Evolutionary conservation across 2,113 vertebrate species (phyloP).

Genomic region (Siniperca chuatsi): DNA sequence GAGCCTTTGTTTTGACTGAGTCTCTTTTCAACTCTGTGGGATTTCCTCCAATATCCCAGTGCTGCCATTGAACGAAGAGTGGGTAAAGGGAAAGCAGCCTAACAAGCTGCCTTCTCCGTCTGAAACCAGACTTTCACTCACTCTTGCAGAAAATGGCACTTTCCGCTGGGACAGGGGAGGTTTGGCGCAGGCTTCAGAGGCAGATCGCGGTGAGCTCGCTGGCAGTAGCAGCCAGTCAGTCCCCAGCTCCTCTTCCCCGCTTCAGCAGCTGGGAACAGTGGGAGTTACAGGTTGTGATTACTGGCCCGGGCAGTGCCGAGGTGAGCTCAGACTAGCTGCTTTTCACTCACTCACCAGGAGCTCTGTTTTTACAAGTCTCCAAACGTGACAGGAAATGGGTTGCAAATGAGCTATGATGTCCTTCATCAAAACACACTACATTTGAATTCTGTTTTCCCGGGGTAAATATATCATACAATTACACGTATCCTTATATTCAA

Average conservation of each 20-base stretch:
- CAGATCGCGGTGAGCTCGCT: slow-evolving; percentile 38
- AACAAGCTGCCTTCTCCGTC: slow-evolving; percentile 66
- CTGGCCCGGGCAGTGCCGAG: slow-evolving; percentile 70
- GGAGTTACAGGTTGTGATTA: slow-evolving; percentile 72
- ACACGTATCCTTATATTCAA: slow-evolving; percentile 11
- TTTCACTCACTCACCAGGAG: slow-evolving; percentile 63
- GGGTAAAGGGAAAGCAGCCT: slow-evolving; percentile 53
- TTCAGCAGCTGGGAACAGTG: slow-evolving; percentile 79
- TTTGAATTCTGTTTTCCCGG: slow-evolving; percentile 26
- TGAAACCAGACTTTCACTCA: slow-evolving; percentile 70
- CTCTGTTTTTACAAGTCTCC: slow-evolving; percentile 66
- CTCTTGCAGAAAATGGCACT: slow-evolving; percentile 73
- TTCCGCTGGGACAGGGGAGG: slow-evolving; percentile 71
- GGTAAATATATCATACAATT: slow-evolving; percentile 28
- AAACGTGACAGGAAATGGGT: slow-evolving; percentile 67
- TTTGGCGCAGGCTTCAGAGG: slow-evolving; percentile 78
- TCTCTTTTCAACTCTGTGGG: slow-evolving; percentile 62
- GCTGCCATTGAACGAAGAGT: slow-evolving; percentile 61
- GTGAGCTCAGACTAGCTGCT: slow-evolving; percentile 72
- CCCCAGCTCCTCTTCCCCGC: slow-evolving; percentile 56
- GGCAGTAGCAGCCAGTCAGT: slow-evolving; percentile 58
- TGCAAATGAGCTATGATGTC: slow-evolving; percentile 61
- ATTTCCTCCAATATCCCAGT: slow-evolving; percentile 74
- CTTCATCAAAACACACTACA: slow-evolving; percentile 50
- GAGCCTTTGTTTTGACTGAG: slow-evolving; percentile 66